Conservation (phyloP, 2,113 vertebrate species). For the Seriola rivoliana region DNA sequence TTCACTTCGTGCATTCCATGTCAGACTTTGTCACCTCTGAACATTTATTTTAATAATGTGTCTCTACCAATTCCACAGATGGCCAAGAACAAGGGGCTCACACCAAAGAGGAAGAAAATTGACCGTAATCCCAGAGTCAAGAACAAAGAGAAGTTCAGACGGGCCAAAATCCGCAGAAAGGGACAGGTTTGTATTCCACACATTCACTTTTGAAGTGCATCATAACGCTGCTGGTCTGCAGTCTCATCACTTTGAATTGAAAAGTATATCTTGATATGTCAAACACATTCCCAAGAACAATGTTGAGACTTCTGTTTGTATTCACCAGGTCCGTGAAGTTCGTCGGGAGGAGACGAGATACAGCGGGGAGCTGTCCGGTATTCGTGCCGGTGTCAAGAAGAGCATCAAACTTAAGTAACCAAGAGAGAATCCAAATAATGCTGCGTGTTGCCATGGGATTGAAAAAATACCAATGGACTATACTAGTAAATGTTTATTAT, state of each 20-base stretch:
- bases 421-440: neutral
- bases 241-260: neutral
- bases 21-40: neutral
- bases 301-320: neutral
- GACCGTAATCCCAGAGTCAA: conserved; percentile 98
- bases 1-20: neutral
- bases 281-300: neutral
- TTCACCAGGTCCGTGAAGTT: conserved; percentile 88
- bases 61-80: conserved; percentile 76
- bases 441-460: neutral
- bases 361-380: conserved; percentile 91
- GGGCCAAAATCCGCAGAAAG: conserved; percentile 93
- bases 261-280: neutral
- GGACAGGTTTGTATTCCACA: conserved; percentile 86
- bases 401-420: conserved; percentile 92
- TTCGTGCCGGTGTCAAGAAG: conserved; percentile 96
- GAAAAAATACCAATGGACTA: conserved; percentile 10
- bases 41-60: neutral
- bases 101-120: conserved; percentile 95
- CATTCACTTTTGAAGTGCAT: neutral
- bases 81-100: conserved; percentile 93
- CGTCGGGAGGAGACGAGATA: conserved; percentile 89
- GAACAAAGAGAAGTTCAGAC: conserved; percentile 93
- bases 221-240: neutral
- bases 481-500: conserved; percentile 34